Conservation (phyloP, 2,797 vertebrate genomes). For the Remorina albescens region DNA sequence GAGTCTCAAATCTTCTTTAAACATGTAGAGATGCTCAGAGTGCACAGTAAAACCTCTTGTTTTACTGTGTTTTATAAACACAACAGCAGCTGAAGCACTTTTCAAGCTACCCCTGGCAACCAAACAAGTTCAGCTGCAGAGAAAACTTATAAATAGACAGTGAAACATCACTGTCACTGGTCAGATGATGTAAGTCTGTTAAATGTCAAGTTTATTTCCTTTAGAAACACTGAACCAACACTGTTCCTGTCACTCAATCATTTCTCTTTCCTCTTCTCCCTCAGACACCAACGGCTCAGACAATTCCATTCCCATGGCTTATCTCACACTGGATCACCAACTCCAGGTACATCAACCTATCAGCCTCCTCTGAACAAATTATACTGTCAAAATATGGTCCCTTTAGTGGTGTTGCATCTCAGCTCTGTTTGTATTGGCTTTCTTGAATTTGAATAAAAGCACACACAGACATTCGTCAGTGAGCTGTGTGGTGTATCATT, state of each 20-base stretch:
- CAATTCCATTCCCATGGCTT: conserved; percentile 99
- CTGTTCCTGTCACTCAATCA: too few relatives aligned
- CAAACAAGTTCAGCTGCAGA: too few relatives aligned
- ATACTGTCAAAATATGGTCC: background rate
- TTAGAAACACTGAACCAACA: background rate
- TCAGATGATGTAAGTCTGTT: background rate
- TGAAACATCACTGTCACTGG: too few relatives aligned
- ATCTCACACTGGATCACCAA: conserved; percentile 98
- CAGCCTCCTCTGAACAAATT: background rate
- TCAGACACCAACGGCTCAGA: conserved; percentile 98
- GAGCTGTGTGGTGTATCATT: conserved; percentile 9
- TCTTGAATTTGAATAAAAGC: conserved; percentile 71
- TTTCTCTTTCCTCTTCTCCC: conserved; percentile 27
- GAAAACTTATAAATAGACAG: too few relatives aligned
- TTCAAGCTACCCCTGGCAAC: too few relatives aligned
- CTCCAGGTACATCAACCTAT: conserved; percentile 88
- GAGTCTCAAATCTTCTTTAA: too few relatives aligned
- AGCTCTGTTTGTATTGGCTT: conserved; percentile 28
- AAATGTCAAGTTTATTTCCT: background rate
- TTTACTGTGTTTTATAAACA: too few relatives aligned
- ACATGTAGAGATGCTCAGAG: too few relatives aligned
- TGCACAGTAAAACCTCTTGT: too few relatives aligned
- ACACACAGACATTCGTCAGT: conserved; percentile 42
- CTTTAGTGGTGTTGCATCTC: background rate
- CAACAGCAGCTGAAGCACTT: too few relatives aligned